Percentiles rank a stretch among this genome's conserved stretches.
phyloP scores from a whole-genome alignment of 2,888 invertebrate species.

The Flabesymbios commensalis region DNA sequence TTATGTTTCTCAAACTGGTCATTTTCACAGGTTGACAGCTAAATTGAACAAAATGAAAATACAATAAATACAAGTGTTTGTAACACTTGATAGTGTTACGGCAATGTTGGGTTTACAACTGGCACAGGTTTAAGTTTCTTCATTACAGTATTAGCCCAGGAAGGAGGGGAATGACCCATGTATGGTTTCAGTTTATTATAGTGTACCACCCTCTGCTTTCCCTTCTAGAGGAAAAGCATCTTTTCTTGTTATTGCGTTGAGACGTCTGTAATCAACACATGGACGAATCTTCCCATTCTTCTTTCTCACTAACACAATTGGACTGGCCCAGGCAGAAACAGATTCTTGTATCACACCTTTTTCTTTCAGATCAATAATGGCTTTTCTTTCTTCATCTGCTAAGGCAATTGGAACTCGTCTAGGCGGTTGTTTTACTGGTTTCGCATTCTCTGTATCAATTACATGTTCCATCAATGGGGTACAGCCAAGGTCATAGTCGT shows the following conservation, averaged over 20 bases:
- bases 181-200: too few relatives aligned
- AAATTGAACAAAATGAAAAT: too few relatives aligned
- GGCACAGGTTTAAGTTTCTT: too few relatives aligned
- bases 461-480: neutral
- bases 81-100: too few relatives aligned
- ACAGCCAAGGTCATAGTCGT: neutral
- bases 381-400: neutral
- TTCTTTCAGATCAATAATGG: neutral
- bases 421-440: neutral
- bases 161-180: too few relatives aligned
- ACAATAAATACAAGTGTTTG: too few relatives aligned
- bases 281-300: neutral
- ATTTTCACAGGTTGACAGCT: too few relatives aligned
- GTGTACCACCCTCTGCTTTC: too few relatives aligned
- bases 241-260: too few relatives aligned
- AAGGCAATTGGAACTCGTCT: neutral
- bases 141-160: too few relatives aligned
- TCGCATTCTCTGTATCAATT: neutral
- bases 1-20: too few relatives aligned
- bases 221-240: neutral
- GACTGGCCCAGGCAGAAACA: neutral
- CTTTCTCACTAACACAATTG: neutral
- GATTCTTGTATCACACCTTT: neutral
- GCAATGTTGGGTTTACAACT: too few relatives aligned
- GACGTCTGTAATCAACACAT: neutral